A percentile compares a stretch with the other conserved stretches of the same genome.
These are phyloP conservation scores for Iguana delicatissima DNA, from an alignment of 2,797 vertebrate species.

Conservation along the genomic window DNA sequence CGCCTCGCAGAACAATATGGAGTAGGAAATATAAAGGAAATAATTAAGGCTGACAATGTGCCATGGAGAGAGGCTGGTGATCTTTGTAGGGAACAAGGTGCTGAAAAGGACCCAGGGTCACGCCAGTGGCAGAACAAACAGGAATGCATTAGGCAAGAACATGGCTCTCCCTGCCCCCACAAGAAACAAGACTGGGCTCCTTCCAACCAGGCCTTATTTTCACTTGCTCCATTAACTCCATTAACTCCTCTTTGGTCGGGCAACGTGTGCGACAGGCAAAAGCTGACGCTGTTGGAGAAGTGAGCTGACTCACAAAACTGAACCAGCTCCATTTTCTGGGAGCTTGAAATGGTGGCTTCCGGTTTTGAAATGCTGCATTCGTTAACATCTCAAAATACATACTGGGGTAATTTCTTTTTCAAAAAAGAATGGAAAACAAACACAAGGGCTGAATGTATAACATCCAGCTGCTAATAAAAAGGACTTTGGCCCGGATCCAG, in stretches of 20 bases:
- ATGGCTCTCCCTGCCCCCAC: background rate
- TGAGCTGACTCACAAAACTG: background rate
- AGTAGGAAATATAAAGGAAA: constrained; percentile 29
- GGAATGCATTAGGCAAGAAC: constrained; percentile 10
- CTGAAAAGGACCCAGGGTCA: constrained; percentile 5
- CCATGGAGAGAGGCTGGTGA: constrained; percentile 24
- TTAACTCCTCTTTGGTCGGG: background rate
- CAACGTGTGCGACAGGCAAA: background rate
- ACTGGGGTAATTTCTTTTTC: background rate
- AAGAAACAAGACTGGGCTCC: constrained; percentile 27
- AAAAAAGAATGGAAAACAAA: background rate
- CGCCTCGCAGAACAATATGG: background rate
- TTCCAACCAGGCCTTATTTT: constrained; percentile 20
- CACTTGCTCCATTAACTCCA: background rate
- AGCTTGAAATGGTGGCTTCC: background rate
- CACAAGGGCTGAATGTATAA: background rate
- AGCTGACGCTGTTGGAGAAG: background rate
- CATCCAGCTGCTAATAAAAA: constrained; percentile 10
- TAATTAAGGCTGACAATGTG: constrained; percentile 47
- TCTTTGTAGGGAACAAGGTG: constrained; percentile 27
- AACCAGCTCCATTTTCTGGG: background rate
- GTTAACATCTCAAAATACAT: background rate
- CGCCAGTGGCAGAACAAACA: background rate
- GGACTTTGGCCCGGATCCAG: background rate
- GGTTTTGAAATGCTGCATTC: background rate